A percentile compares a stretch with the other conserved stretches of the same genome.
Evolutionary conservation across 2,888 invertebrate genomes (phyloP).

Genomic region (Syrphus vitripennis): DNA sequence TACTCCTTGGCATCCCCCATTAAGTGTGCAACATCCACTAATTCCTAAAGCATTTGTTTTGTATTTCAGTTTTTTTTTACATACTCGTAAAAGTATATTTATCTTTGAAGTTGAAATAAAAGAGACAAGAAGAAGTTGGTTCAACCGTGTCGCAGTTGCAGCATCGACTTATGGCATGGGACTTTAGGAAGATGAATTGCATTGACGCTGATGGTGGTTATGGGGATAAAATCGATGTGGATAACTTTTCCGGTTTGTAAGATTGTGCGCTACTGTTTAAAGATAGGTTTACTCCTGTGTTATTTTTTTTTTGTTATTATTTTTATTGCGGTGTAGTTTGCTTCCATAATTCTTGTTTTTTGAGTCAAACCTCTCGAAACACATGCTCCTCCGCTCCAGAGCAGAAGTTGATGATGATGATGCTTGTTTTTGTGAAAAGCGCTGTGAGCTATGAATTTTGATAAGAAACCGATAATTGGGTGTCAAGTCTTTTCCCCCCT

Average conservation of each 20-base stretch:
- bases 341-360: constrained; percentile 33
- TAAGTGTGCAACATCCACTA: constrained; percentile 46
- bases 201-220: constrained; percentile 1
- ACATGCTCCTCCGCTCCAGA: background rate
- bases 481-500: constrained; percentile 16
- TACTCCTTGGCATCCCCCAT: constrained; percentile 32
- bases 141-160: constrained; percentile 29
- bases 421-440: constrained; percentile 9
- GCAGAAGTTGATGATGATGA: background rate
- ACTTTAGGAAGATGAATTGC: constrained; percentile 50
- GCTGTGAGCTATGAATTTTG: constrained; percentile 56
- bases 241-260: constrained; percentile 34
- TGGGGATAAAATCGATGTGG: constrained; percentile 34
- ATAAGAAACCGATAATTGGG: constrained; percentile 62
- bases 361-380: background rate
- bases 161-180: constrained; percentile 2
- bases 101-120: background rate
- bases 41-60: constrained; percentile 35
- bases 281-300: background rate
- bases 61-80: background rate
- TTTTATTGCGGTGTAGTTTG: background rate
- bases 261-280: constrained; percentile 39
- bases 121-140: constrained; percentile 37
- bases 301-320: background rate
- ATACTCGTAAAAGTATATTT: background rate